Conservation (phyloP, 2,113 vertebrate species). For the Eurystomus gularis region DNA sequence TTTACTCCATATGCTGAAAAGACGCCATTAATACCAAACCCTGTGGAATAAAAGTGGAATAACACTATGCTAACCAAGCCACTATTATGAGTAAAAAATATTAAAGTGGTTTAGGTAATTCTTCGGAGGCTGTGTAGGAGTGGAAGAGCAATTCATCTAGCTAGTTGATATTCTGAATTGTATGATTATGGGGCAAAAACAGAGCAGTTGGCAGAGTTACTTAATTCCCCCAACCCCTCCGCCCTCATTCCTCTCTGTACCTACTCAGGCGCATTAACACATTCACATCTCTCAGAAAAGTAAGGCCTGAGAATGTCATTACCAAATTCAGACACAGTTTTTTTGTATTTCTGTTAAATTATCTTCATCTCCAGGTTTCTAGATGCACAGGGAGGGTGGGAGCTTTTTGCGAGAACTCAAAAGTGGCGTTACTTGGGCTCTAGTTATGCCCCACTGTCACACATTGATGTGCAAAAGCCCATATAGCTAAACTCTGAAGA, state of each 20-base stretch:
- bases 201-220: neutral
- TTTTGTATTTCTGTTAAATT: neutral
- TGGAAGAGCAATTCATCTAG: slow-evolving; percentile 6
- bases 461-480: neutral
- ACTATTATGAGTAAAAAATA: neutral
- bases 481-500: neutral
- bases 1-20: neutral
- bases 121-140: neutral
- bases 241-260: neutral
- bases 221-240: neutral
- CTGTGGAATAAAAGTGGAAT: neutral
- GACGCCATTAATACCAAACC: neutral
- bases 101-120: neutral
- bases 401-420: neutral
- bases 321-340: neutral
- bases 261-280: neutral
- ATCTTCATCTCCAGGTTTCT: neutral
- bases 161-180: neutral
- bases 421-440: neutral
- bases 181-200: neutral
- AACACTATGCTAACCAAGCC: neutral
- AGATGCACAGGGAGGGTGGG: neutral
- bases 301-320: neutral
- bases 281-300: neutral
- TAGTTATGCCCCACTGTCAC: neutral